Conservation (phyloP, 2,888 invertebrate genomes). For the Agrenia bidenticulata region DNA sequence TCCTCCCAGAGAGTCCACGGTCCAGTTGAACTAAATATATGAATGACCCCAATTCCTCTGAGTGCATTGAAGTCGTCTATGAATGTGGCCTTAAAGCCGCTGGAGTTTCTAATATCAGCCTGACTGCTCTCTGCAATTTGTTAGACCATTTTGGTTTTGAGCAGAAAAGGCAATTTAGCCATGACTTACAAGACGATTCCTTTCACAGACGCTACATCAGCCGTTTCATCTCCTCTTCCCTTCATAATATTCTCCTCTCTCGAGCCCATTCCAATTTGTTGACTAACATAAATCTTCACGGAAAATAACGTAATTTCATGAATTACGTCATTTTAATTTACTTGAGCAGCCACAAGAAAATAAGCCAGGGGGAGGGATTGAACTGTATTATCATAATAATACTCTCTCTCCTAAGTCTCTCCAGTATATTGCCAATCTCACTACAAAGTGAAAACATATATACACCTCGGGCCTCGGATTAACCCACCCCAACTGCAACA, state of each 20-base stretch:
- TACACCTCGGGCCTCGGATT: too few species aligned
- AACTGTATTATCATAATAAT: conserved; percentile 12
- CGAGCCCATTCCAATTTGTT: conserved; percentile 7
- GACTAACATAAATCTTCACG: conserved; percentile 16
- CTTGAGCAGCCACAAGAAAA: not conserved
- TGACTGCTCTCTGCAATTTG: not conserved
- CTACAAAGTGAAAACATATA: too few species aligned
- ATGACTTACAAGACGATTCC: not conserved
- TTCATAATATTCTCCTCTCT: too few species aligned
- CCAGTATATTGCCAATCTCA: too few species aligned
- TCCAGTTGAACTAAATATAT: too few species aligned
- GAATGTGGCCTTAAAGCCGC: too few species aligned
- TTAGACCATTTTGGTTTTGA: not conserved
- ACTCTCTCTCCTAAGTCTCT: not conserved
- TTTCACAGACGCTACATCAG: not conserved
- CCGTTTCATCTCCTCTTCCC: not conserved
- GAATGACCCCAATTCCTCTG: too few species aligned
- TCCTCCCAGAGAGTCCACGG: too few species aligned
- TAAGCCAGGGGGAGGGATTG: not conserved
- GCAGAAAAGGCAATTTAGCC: conserved; percentile 2
- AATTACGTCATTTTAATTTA: conserved; percentile 23
- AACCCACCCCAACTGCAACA: too few species aligned
- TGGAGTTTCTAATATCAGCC: not conserved
- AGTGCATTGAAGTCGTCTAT: too few species aligned
- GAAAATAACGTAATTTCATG: conserved; percentile 21